Percentiles rank a stretch among this genome's conserved stretches.
These are phyloP conservation scores for Apus apus DNA, from an alignment of 2,113 vertebrate species.

Conservation along the genomic window DNA sequence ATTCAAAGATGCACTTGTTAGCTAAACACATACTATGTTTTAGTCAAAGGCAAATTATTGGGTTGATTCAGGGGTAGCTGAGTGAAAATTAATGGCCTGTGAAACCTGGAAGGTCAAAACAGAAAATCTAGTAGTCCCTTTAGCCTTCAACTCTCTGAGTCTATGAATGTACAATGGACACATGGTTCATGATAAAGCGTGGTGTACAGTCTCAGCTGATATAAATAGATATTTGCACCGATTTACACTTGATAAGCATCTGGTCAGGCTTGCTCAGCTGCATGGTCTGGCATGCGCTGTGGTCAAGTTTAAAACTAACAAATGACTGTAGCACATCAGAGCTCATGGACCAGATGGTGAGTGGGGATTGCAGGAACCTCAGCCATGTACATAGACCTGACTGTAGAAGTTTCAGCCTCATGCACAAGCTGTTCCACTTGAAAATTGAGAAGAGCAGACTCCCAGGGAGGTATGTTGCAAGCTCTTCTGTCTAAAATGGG, in stretches of 20 bases:
- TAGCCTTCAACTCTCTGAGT: background rate
- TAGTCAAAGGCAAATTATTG: background rate
- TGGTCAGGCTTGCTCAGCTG: conserved; percentile 55
- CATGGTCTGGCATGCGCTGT: background rate
- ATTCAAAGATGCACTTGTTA: background rate
- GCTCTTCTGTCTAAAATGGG: background rate
- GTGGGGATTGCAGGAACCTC: background rate
- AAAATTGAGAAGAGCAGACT: background rate
- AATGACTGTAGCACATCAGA: conserved; percentile 17
- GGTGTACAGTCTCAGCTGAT: background rate
- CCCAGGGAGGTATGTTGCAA: background rate
- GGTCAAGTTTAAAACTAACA: conserved; percentile 36
- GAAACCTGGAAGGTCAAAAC: conserved; percentile 18
- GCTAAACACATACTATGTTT: background rate
- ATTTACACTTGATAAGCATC: conserved; percentile 55
- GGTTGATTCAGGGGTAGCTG: background rate
- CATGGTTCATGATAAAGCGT: conserved; percentile 19
- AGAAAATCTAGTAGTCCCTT: background rate
- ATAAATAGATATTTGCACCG: conserved; percentile 28
- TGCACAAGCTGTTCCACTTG: background rate
- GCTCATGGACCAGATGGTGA: conserved; percentile 6
- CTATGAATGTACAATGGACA: background rate
- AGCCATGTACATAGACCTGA: accelerated
- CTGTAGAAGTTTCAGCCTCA: background rate
- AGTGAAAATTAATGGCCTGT: conserved; percentile 13